A percentile compares a stretch with the other conserved stretches of the same genome.
These are phyloP conservation scores for Abrostola tripartita DNA, from an alignment of 2,888 invertebrate species.

Conservation along the genomic window DNA sequence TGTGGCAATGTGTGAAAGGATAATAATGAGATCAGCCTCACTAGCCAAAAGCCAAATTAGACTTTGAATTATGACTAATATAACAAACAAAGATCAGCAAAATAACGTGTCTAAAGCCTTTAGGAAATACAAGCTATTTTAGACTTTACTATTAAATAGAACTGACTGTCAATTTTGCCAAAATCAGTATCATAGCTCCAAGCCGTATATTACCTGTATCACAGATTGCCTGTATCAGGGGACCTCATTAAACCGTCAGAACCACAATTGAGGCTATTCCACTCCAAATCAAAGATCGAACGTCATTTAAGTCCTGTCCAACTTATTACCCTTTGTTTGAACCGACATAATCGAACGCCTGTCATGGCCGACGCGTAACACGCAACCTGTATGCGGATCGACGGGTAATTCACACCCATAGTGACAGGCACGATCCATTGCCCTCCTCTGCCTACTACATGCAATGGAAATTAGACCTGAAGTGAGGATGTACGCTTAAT, in stretches of 20 bases:
- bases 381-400: conserved; percentile 14
- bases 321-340: conserved; percentile 10
- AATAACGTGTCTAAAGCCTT: too few relatives aligned
- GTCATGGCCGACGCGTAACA: conserved; percentile 7
- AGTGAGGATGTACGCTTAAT: conserved; percentile 27
- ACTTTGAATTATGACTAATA: too few relatives aligned
- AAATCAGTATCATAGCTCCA: too few relatives aligned
- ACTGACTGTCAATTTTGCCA: too few relatives aligned
- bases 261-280: not conserved
- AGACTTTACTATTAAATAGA: too few relatives aligned
- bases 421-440: conserved; percentile 42
- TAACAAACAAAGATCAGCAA: too few relatives aligned
- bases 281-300: not conserved
- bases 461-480: conserved; percentile 26
- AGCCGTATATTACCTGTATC: too few relatives aligned
- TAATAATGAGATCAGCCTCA: too few relatives aligned
- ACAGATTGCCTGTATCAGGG: not conserved
- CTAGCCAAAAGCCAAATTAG: too few relatives aligned
- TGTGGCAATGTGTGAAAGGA: too few relatives aligned
- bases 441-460: conserved; percentile 34
- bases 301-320: not conserved
- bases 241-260: not conserved
- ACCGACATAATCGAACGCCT: conserved; percentile 28
- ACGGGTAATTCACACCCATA: conserved; percentile 32
- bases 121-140: too few relatives aligned